Percentiles rank a stretch among this genome's conserved stretches.
Conservation (phyloP, 1,140 invertebrate genomes). For the Microplitis demolitor region DNA sequence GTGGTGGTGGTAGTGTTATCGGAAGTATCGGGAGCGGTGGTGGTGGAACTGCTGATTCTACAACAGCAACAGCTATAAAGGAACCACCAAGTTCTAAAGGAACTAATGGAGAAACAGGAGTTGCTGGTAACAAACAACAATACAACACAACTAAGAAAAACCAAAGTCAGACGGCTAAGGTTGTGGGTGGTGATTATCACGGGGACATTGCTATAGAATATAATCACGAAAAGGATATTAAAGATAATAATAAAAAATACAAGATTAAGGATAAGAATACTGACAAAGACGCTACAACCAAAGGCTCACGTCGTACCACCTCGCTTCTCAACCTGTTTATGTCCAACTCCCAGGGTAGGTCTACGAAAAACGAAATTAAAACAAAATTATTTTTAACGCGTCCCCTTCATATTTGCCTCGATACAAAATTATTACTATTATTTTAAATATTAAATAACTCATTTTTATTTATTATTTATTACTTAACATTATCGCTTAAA, state of each 20-base stretch:
- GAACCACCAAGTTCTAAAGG: constrained; percentile 44
- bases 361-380: constrained; percentile 17
- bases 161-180: constrained; percentile 51
- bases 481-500: neutral
- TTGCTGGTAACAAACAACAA: constrained; percentile 59
- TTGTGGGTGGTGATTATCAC: constrained; percentile 54
- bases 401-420: neutral
- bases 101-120: constrained; percentile 58
- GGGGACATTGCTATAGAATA: constrained; percentile 53
- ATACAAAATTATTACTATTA: neutral
- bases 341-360: constrained; percentile 88
- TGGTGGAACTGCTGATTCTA: neutral
- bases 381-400: neutral
- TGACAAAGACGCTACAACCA: constrained; percentile 56
- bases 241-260: constrained; percentile 16
- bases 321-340: constrained; percentile 93
- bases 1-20: constrained; percentile 1
- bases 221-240: constrained; percentile 43
- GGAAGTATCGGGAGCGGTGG: neutral
- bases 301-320: constrained; percentile 88
- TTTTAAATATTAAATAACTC: neutral
- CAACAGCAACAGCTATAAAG: constrained; percentile 39
- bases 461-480: neutral
- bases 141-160: constrained; percentile 33
- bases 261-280: constrained; percentile 53